phyloP scores from a whole-genome alignment of 2,888 invertebrate species.

The Eupithecia subumbrata region DNA sequence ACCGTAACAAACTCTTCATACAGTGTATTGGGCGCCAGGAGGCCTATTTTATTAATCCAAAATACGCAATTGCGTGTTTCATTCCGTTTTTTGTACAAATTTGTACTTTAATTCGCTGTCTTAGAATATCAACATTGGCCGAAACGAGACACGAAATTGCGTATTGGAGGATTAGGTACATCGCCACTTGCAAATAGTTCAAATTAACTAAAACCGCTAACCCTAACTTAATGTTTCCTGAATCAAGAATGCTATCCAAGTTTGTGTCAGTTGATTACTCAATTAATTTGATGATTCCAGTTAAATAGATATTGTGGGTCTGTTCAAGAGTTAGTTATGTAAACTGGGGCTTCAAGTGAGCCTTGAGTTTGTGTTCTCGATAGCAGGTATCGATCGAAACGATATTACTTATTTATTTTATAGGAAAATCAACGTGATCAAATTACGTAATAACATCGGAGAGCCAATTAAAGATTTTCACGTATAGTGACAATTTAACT shows the following conservation, averaged over 20 bases:
- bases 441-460: too few relatives aligned
- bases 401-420: too few relatives aligned
- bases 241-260: slow-evolving; percentile 24
- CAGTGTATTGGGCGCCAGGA: slow-evolving; percentile 18
- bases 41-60: too few relatives aligned
- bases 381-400: too few relatives aligned
- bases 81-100: too few relatives aligned
- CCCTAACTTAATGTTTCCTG: slow-evolving; percentile 44
- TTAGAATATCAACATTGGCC: too few relatives aligned
- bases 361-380: neutral
- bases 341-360: neutral
- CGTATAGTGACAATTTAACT: too few relatives aligned
- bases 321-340: neutral
- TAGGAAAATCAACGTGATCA: too few relatives aligned
- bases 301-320: neutral
- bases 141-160: too few relatives aligned
- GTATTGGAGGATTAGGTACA: slow-evolving; percentile 33
- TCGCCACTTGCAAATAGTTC: slow-evolving; percentile 47
- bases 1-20: slow-evolving; percentile 2
- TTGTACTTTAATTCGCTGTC: too few relatives aligned
- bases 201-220: slow-evolving; percentile 45
- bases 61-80: too few relatives aligned
- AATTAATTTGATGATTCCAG: slow-evolving; percentile 14
- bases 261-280: slow-evolving; percentile 18
- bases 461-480: too few relatives aligned